Percentiles rank a stretch among this genome's conserved stretches.
Evolutionary conservation across 1,140 invertebrate species (phyloP).

Genomic region (Drosophila nikananu): DNA sequence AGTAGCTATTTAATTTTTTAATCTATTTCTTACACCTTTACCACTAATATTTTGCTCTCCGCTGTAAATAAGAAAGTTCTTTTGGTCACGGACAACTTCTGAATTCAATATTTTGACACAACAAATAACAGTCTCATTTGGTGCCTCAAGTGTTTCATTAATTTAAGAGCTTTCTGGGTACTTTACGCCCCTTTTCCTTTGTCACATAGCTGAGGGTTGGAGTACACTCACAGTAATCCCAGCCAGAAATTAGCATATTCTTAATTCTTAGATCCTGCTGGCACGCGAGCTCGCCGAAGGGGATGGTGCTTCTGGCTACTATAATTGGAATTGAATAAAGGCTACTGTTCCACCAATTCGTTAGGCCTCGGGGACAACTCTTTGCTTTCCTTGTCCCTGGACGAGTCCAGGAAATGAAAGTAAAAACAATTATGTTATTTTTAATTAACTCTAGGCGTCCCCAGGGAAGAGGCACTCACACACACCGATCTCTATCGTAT

Average conservation of each 20-base stretch:
- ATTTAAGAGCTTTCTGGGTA: conserved; percentile 59
- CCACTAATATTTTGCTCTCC: not conserved
- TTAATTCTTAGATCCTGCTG: conserved; percentile 52
- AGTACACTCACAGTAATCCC: conserved; percentile 56
- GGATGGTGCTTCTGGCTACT: conserved; percentile 5
- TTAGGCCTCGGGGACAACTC: not conserved
- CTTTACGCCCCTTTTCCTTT: conserved; percentile 10
- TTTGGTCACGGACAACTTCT: conserved; percentile 4
- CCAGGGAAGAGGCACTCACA: conserved; percentile 4
- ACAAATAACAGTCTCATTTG: conserved; percentile 49
- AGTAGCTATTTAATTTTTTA: too few relatives aligned
- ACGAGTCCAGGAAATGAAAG: conserved; percentile 39
- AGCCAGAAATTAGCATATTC: conserved; percentile 67
- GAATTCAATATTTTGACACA: conserved; percentile 66
- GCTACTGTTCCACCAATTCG: conserved; percentile 13
- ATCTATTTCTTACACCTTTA: too few relatives aligned
- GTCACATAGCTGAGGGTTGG: not conserved
- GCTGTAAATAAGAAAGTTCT: not conserved
- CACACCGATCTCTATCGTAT: conserved; percentile 6
- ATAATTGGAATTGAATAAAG: conserved; percentile 60
- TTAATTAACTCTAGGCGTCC: conserved; percentile 39
- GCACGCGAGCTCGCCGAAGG: conserved; percentile 46
- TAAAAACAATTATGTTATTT: conserved; percentile 45
- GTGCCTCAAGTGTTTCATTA: conserved; percentile 60
- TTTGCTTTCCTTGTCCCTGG: conserved; percentile 1